Evolutionary conservation across 2,113 vertebrate genomes (phyloP).

Genomic region (Megalops atlanticus): DNA sequence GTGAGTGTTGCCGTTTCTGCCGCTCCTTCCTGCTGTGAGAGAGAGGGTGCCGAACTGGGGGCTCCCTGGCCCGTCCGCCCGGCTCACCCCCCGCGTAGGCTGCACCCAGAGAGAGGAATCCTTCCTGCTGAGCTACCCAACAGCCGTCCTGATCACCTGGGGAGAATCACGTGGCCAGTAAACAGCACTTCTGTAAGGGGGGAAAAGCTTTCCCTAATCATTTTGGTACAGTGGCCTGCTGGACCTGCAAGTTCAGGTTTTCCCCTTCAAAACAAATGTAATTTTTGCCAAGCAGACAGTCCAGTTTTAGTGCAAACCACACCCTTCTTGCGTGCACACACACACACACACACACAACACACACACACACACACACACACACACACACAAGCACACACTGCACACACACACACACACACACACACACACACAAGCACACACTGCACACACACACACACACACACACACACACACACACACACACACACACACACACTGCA

Average conservation of each 20-base stretch:
- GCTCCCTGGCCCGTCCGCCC: too few relatives aligned
- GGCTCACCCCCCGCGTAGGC: too few relatives aligned
- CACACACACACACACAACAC: too few relatives aligned
- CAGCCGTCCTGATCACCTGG: neutral
- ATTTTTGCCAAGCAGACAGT: neutral
- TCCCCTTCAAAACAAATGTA: neutral
- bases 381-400: neutral
- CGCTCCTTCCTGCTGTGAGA: too few relatives aligned
- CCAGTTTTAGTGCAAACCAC: neutral
- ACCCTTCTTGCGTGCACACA: too few relatives aligned
- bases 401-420: neutral
- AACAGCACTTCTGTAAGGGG: neutral
- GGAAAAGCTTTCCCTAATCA: neutral
- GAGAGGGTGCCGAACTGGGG: too few relatives aligned
- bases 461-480: conserved; percentile 4
- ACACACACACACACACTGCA: neutral
- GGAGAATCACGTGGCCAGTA: neutral
- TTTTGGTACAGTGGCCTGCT: neutral
- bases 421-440: neutral
- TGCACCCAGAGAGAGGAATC: too few relatives aligned
- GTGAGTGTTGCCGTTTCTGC: too few relatives aligned
- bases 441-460: neutral
- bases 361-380: neutral
- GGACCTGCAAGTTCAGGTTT: neutral
- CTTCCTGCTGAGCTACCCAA: too few relatives aligned